Percentiles rank a stretch among this genome's conserved stretches.
These are phyloP conservation scores for Solea solea DNA, from an alignment of 2,113 vertebrate species.

Conservation along the genomic window DNA sequence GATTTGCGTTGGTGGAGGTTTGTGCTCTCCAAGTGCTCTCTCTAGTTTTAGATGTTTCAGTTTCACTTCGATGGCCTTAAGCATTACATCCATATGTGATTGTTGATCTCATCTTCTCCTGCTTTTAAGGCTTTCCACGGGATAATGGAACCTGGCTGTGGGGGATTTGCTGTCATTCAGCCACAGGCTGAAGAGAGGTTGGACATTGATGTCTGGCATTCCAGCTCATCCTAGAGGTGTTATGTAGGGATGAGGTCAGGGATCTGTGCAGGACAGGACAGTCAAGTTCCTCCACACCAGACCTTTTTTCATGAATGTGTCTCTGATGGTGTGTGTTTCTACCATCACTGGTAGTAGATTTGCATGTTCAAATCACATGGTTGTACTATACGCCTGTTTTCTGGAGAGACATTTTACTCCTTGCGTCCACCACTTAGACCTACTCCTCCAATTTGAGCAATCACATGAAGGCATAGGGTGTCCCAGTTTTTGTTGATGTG, in stretches of 20 bases:
- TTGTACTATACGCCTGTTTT: too few species aligned
- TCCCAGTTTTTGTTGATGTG: too few species aligned
- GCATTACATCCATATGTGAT: conserved; percentile 6
- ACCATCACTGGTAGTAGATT: background rate
- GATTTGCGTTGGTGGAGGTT: too few species aligned
- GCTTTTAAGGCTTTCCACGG: background rate
- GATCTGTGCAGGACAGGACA: background rate
- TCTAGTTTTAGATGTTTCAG: background rate
- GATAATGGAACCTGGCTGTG: conserved; percentile 7
- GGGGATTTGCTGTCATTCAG: conserved; percentile 10
- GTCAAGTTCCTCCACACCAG: background rate
- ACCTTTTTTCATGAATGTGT: background rate
- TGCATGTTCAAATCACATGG: background rate
- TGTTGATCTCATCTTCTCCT: conserved; percentile 15
- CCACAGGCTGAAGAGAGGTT: background rate
- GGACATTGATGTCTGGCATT: background rate
- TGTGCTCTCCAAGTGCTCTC: background rate
- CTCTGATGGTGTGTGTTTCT: background rate
- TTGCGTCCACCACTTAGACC: too few species aligned
- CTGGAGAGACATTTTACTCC: too few species aligned
- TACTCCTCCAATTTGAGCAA: too few species aligned
- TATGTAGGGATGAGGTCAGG: conserved; percentile 3
- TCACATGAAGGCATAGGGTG: too few species aligned
- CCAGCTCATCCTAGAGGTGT: conserved; percentile 27
- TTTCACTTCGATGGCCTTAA: background rate